Percentiles rank a stretch among this genome's conserved stretches.
phyloP scores from a whole-genome alignment of 2,797 vertebrate species.

The Onychomys leucogaster region DNA sequence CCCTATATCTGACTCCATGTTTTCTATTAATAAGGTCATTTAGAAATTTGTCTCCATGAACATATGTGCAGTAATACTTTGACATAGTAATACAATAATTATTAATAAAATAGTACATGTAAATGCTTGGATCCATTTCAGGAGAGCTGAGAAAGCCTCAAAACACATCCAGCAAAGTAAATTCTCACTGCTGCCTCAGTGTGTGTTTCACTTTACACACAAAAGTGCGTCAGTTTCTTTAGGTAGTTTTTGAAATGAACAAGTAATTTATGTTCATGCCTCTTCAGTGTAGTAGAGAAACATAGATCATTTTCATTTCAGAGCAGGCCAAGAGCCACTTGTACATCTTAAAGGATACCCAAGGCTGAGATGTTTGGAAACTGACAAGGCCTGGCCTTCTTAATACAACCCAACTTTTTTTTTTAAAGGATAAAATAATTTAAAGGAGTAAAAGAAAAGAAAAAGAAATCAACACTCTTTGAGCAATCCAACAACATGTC shows the following conservation, averaged over 20 bases:
- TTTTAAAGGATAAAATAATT: constrained; percentile 42
- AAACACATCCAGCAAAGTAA: constrained; percentile 31
- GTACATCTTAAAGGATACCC: neutral
- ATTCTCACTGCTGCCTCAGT: constrained; percentile 56
- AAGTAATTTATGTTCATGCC: constrained; percentile 30
- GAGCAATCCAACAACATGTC: neutral
- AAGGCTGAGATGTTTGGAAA: neutral
- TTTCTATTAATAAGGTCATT: too few relatives aligned
- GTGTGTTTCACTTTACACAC: constrained; percentile 41
- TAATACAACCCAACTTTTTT: constrained; percentile 26
- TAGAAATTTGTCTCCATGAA: neutral
- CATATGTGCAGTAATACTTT: constrained; percentile 68
- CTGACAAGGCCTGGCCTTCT: neutral
- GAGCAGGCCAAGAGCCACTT: neutral
- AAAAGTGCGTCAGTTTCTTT: constrained; percentile 32
- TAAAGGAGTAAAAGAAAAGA: neutral
- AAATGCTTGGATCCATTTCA: constrained; percentile 71
- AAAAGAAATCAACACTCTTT: neutral
- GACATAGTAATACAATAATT: constrained; percentile 65
- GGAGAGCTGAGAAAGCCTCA: constrained; percentile 44
- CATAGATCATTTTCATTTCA: constrained; percentile 17
- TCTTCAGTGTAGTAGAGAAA: neutral
- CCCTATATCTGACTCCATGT: too few relatives aligned
- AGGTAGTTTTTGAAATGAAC: constrained; percentile 56
- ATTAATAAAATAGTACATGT: constrained; percentile 76